phyloP scores from a whole-genome alignment of 1,140 invertebrate genomes.

The Yoshiicerus persimilis region DNA sequence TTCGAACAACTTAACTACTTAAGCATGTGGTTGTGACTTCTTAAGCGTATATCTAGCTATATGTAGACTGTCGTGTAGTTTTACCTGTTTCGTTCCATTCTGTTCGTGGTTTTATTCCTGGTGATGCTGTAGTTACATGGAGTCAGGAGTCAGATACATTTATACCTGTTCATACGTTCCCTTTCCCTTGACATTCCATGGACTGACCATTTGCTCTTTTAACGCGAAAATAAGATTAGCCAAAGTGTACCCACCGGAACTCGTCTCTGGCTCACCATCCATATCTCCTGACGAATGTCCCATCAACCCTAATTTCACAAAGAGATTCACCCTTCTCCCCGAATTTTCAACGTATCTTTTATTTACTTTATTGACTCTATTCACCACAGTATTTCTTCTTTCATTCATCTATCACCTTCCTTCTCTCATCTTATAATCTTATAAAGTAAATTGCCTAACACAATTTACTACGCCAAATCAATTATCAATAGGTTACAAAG shows the following conservation, averaged over 20 bases:
- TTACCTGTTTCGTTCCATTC: not conserved
- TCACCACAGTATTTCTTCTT: not conserved
- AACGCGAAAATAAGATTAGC: slow-evolving; percentile 18
- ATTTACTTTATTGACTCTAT: slow-evolving; percentile 11
- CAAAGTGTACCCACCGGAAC: slow-evolving; percentile 14
- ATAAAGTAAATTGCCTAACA: not conserved
- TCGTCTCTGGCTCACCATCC: not conserved
- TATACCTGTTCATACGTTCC: not conserved
- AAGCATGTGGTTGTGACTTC: too few relatives aligned
- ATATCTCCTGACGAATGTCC: slow-evolving; percentile 24
- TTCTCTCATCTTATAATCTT: not conserved
- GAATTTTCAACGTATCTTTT: not conserved
- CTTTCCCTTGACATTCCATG: not conserved
- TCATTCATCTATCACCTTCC: not conserved
- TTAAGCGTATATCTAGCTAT: not conserved
- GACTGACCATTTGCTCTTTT: slow-evolving; percentile 4
- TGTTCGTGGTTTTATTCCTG: not conserved
- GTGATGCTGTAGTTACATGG: not conserved
- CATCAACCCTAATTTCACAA: slow-evolving; percentile 11
- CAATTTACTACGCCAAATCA: not conserved
- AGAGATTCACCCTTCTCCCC: not conserved
- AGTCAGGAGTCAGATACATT: not conserved
- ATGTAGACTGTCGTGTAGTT: not conserved
- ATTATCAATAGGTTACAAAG: too few relatives aligned
- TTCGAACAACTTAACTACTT: too few relatives aligned